These are phyloP conservation scores for Harpagifer antarcticus DNA, from an alignment of 2,797 vertebrate species.

Conservation along the genomic window DNA sequence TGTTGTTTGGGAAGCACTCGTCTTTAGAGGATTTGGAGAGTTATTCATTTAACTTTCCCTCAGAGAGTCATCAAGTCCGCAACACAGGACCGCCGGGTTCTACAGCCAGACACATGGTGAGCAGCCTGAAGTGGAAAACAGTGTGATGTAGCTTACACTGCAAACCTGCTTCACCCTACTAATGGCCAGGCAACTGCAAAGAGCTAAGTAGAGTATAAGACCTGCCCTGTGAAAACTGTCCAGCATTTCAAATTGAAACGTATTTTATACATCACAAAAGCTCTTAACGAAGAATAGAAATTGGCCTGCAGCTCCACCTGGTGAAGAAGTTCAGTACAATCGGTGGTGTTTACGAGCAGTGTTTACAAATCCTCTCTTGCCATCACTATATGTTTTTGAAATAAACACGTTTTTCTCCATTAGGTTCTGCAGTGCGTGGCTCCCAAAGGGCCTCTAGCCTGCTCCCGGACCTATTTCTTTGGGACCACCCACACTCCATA, in stretches of 20 bases:
- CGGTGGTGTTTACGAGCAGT: neutral
- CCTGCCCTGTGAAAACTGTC: neutral
- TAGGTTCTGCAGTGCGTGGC: slow-evolving; percentile 95
- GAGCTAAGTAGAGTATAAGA: neutral
- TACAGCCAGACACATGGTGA: slow-evolving; percentile 94
- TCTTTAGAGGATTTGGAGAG: slow-evolving; percentile 90
- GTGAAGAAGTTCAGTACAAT: slow-evolving; percentile 17
- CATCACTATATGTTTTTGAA: neutral
- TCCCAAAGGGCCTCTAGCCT: slow-evolving; percentile 94
- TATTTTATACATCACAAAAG: neutral
- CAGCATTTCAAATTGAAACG: neutral
- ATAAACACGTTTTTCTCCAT: slow-evolving; percentile 12
- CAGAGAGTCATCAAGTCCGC: slow-evolving; percentile 94
- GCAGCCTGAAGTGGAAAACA: slow-evolving; percentile 23
- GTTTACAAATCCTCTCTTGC: neutral
- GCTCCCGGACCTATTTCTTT: slow-evolving; percentile 97
- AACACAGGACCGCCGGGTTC: slow-evolving; percentile 90
- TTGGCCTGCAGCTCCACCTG: slow-evolving; percentile 41
- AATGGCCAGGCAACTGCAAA: neutral
- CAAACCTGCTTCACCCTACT: neutral
- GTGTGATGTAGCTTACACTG: no score
- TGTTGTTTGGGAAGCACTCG: slow-evolving; percentile 94
- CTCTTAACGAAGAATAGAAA: neutral
- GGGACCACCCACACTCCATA: slow-evolving; percentile 92
- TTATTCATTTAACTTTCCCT: slow-evolving; percentile 95